Evolutionary conservation across 2,888 invertebrate species (phyloP), one percentile per base, ranked within the genome.

Genomic region (Macaria notata): DNA sequence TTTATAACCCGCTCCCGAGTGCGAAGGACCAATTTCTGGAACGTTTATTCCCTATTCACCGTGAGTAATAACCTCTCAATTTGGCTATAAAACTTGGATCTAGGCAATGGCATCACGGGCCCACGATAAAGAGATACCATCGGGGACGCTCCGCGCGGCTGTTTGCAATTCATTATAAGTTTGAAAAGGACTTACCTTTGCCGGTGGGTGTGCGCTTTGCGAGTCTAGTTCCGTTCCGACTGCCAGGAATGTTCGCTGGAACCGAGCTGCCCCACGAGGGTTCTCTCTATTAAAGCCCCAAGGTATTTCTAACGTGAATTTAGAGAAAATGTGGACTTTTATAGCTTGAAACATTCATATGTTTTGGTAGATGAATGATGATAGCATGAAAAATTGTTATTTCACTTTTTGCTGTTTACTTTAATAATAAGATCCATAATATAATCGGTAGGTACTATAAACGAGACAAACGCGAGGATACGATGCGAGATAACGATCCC

Each of bases 121-220:
- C 49, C 55, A 58, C 59, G 64, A 62, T 70, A 65, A 55, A 69
- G 62, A 60, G 61, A 65, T 65, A 63, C 66, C 64, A 66, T 64
- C 65, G 61, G 64, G 59, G 53, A 54, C 61, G 66, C 62, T 42
- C 44, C 59, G 63, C 55, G 56, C 63, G 65, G 67, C 69, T 72
- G 63, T 75, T 71, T 66, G 56, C 66, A 62, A 72, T 74, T 71
- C 69, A 76, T 76, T 76, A 74, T 71, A 70, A 73, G 68, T 75
- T 73, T 64, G 64, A 59, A 65, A 71, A 69, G 64, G 71, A 71
- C 66, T 67, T 65, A 69, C 71, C 66, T 68, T 66, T 55, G 63
- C 63, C 52, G 65, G 65, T 68, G 63, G 43, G 49, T 66, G 56
- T 50, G 50, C 46, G 36, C 31, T 48, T 46, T 49, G 41, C 49